Evolutionary conservation across 2,113 vertebrate genomes (phyloP).

Genomic region (Hipposideros armiger): DNA sequence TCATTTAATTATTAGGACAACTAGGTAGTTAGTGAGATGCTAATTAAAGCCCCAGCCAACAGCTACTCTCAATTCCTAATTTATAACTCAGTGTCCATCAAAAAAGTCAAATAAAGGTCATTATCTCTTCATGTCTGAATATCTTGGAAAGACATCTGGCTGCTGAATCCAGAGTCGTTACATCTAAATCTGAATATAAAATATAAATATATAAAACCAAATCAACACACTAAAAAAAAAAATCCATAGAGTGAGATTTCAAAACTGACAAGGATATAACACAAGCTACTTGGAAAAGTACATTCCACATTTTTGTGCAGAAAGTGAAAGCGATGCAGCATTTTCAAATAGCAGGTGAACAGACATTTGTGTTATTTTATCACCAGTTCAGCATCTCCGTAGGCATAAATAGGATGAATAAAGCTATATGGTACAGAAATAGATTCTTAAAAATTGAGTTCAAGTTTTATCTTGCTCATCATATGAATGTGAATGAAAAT

Average conservation of each 20-base stretch:
- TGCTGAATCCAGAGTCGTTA: background rate
- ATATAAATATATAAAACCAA: background rate
- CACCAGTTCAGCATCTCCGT: background rate
- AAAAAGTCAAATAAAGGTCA: slow-evolving; percentile 54
- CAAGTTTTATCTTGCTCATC: slow-evolving; percentile 64
- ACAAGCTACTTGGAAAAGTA: background rate
- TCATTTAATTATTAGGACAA: slow-evolving; percentile 75
- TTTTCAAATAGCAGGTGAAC: slow-evolving; percentile 48
- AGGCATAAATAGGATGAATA: background rate
- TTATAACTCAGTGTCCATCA: slow-evolving; percentile 66
- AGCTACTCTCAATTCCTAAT: slow-evolving; percentile 49
- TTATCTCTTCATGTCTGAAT: slow-evolving; percentile 20
- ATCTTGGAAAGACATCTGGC: slow-evolving; percentile 14
- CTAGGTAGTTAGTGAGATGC: slow-evolving; percentile 49
- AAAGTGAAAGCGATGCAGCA: background rate
- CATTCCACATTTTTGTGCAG: background rate
- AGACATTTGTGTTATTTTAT: background rate
- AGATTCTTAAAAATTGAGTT: slow-evolving; percentile 47
- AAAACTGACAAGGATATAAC: background rate
- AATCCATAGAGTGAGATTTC: slow-evolving; percentile 16
- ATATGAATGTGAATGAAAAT: slow-evolving; percentile 57
- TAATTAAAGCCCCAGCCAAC: slow-evolving; percentile 51
- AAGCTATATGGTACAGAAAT: background rate
- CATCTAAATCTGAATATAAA: slow-evolving; percentile 5
- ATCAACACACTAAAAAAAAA: background rate